Conservation (phyloP, 1,140 invertebrate species). For the Amphibalanus amphitrite region DNA sequence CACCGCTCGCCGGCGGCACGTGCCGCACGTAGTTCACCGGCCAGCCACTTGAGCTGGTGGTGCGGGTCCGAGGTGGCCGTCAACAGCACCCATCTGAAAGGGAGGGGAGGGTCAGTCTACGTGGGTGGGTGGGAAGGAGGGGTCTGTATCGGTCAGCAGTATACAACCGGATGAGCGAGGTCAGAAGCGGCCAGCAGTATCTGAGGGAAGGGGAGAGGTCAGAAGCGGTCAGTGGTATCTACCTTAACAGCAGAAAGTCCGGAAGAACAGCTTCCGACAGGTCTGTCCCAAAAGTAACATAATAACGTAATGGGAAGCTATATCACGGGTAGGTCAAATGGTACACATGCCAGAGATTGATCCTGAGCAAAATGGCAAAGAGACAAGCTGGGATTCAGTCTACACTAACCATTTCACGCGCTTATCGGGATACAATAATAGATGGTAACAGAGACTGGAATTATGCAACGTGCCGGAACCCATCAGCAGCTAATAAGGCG, state of each 20-base stretch:
- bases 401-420: too few relatives aligned
- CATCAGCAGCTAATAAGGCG: too few relatives aligned
- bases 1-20: slow-evolving; percentile 88
- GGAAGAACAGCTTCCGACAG: too few relatives aligned
- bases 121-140: background rate
- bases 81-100: slow-evolving; percentile 69
- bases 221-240: background rate
- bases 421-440: background rate
- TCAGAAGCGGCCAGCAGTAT: background rate
- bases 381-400: too few relatives aligned
- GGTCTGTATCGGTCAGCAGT: background rate
- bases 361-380: too few relatives aligned
- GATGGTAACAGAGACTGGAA: background rate
- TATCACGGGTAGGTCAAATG: too few relatives aligned
- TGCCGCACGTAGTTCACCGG: slow-evolving; percentile 78
- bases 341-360: too few relatives aligned
- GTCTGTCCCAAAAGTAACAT: too few relatives aligned
- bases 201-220: background rate
- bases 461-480: background rate
- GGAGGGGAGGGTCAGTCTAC: slow-evolving; percentile 6
- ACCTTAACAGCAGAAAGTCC: too few relatives aligned
- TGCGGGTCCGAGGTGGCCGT: slow-evolving; percentile 86
- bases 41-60: slow-evolving; percentile 85
- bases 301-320: too few relatives aligned
- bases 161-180: background rate